Evolutionary conservation across 2,888 invertebrate species (phyloP).

Genomic region (Drosophila koepferae): DNA sequence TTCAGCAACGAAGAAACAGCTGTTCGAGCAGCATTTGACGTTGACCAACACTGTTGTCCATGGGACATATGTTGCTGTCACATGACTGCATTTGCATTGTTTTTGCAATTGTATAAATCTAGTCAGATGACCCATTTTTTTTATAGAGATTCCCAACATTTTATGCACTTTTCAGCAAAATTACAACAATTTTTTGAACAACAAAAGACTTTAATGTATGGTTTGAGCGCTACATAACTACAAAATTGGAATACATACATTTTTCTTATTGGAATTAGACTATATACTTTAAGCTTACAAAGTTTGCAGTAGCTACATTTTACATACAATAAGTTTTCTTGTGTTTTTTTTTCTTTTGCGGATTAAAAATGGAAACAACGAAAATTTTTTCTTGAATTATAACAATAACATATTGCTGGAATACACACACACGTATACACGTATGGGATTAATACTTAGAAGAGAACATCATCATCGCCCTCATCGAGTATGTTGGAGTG

Average conservation of each 20-base stretch:
- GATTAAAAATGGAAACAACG: slow-evolving; percentile 72
- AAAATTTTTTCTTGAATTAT: slow-evolving; percentile 42
- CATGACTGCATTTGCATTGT: slow-evolving; percentile 72
- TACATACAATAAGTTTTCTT: slow-evolving; percentile 60
- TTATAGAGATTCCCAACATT: slow-evolving; percentile 31
- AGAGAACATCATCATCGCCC: slow-evolving; percentile 95
- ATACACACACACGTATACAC: slow-evolving; percentile 47
- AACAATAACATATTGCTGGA: slow-evolving; percentile 75
- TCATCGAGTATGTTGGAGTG: slow-evolving; percentile 90
- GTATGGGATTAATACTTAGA: slow-evolving; percentile 86
- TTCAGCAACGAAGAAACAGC: slow-evolving; percentile 51
- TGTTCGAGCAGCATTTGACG: slow-evolving; percentile 16
- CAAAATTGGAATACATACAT: slow-evolving; percentile 79
- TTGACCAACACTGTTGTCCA: slow-evolving; percentile 56
- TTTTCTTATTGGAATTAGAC: slow-evolving; percentile 73
- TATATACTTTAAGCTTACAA: slow-evolving; percentile 63
- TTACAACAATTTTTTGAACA: slow-evolving; percentile 55
- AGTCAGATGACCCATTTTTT: slow-evolving; percentile 76
- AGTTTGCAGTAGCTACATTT: slow-evolving; percentile 47
- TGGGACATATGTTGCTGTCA: slow-evolving; percentile 69
- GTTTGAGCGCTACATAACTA: slow-evolving; percentile 70
- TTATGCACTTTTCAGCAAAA: slow-evolving; percentile 42
- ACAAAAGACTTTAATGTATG: slow-evolving; percentile 78
- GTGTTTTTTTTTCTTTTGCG: slow-evolving; percentile 39
- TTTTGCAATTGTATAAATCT: slow-evolving; percentile 73